A percentile compares a stretch with the other conserved stretches of the same genome.
phyloP scores from a whole-genome alignment of 1,140 invertebrate species.

The Danaus plexippus region DNA sequence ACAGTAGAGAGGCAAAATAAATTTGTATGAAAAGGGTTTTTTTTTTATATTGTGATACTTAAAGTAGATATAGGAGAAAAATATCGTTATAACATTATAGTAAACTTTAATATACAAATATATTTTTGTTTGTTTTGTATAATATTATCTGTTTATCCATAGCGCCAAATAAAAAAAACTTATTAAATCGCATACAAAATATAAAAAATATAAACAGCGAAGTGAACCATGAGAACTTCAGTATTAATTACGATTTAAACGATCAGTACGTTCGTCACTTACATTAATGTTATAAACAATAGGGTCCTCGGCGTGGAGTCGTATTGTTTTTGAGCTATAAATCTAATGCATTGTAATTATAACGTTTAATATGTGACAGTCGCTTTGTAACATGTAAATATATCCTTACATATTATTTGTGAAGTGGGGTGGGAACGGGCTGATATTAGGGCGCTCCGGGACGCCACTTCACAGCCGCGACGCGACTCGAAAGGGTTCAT shows the following conservation, averaged over 20 bases:
- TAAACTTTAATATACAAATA: too few relatives aligned
- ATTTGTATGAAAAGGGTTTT: too few relatives aligned
- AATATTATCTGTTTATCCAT: too few relatives aligned
- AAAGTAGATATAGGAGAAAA: too few relatives aligned
- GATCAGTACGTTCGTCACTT: slow-evolving; percentile 44
- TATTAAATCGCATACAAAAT: too few relatives aligned
- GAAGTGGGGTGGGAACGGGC: slow-evolving; percentile 57
- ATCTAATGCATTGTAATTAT: slow-evolving; percentile 66
- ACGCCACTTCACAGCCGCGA: slow-evolving; percentile 45
- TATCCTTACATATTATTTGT: slow-evolving; percentile 42
- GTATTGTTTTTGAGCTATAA: slow-evolving; percentile 66
- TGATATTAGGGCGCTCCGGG: slow-evolving; percentile 49
- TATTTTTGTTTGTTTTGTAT: too few relatives aligned
- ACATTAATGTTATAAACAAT: slow-evolving; percentile 42
- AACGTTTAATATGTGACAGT: slow-evolving; percentile 66
- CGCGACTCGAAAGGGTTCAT: too few relatives aligned
- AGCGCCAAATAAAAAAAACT: too few relatives aligned
- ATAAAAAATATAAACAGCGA: not conserved
- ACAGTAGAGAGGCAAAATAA: too few relatives aligned
- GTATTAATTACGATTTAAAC: slow-evolving; percentile 66
- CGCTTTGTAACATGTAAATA: slow-evolving; percentile 66
- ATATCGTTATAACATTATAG: too few relatives aligned
- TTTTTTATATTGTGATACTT: too few relatives aligned
- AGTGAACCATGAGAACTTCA: slow-evolving; percentile 52
- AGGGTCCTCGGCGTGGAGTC: slow-evolving; percentile 41